A percentile compares a stretch with the other conserved stretches of the same genome.
Evolutionary conservation across 2,113 vertebrate species (phyloP).

Genomic region (Albula glossodonta): DNA sequence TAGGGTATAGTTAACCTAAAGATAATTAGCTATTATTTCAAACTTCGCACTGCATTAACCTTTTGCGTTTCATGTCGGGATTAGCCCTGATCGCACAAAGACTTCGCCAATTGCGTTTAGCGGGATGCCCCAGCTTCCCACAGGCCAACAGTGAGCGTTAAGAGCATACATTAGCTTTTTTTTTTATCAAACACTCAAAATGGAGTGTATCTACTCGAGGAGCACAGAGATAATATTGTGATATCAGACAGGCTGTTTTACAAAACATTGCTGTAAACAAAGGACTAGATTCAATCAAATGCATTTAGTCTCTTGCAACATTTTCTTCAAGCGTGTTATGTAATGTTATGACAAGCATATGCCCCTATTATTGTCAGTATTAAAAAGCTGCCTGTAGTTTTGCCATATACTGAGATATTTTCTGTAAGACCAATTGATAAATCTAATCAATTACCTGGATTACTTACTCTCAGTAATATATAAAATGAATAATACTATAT

Average conservation of each 20-base stretch:
- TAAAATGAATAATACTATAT: too few species aligned
- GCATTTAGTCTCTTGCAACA: too few species aligned
- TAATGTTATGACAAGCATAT: too few species aligned
- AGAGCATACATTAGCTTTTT: slow-evolving; percentile 4
- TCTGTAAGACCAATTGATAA: too few species aligned
- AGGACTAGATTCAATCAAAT: not conserved
- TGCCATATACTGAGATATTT: too few species aligned
- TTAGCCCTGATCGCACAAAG: slow-evolving; percentile 24
- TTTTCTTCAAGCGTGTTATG: too few species aligned
- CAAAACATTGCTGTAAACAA: not conserved
- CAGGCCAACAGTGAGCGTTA: slow-evolving; percentile 4
- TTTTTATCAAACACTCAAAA: slow-evolving; percentile 16
- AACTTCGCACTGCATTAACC: slow-evolving; percentile 50
- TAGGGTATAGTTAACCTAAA: slow-evolving; percentile 48
- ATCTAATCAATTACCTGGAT: too few species aligned
- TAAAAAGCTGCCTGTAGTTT: too few species aligned
- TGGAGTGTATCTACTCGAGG: not conserved
- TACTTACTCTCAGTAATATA: too few species aligned
- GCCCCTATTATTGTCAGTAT: too few species aligned
- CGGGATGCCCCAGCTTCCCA: not conserved
- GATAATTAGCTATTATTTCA: slow-evolving; percentile 52
- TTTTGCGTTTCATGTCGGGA: slow-evolving; percentile 43
- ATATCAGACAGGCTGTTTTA: not conserved
- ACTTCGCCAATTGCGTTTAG: slow-evolving; percentile 12
- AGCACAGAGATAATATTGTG: slow-evolving; percentile 3